phyloP scores from a whole-genome alignment of 2,888 invertebrate species.

The Leptinotarsa rubiginosa region DNA sequence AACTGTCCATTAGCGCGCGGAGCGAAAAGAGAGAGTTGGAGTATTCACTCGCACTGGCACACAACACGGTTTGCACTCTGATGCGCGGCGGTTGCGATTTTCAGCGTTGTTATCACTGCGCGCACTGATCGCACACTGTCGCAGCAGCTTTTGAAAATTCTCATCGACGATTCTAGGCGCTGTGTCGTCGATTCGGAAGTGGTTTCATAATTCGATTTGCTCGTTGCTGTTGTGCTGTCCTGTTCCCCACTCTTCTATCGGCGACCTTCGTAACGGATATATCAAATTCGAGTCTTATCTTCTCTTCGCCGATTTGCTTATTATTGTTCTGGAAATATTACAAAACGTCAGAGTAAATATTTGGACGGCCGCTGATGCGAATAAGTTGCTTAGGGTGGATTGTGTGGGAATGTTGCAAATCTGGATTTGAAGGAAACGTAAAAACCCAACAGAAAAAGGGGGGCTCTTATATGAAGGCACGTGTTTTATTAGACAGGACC shows the following conservation, averaged over 20 bases:
- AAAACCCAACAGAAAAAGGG: neutral
- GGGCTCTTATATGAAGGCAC: too few relatives aligned
- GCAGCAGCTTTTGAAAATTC: constrained; percentile 30
- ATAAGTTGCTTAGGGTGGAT: neutral
- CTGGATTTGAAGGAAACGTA: neutral
- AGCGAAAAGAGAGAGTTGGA: constrained; percentile 41
- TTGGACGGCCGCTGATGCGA: neutral
- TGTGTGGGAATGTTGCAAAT: too few relatives aligned
- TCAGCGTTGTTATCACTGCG: constrained; percentile 25
- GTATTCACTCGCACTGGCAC: constrained; percentile 29
- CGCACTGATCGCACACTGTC: constrained; percentile 35
- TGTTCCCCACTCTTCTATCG: constrained; percentile 26
- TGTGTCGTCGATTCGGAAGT: constrained; percentile 50
- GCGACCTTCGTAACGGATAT: constrained; percentile 29
- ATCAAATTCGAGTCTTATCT: constrained; percentile 23
- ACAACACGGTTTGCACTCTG: constrained; percentile 39
- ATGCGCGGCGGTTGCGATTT: constrained; percentile 37
- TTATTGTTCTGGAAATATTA: constrained; percentile 18
- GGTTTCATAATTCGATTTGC: constrained; percentile 41
- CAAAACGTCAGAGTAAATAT: constrained; percentile 12
- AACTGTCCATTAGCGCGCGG: constrained; percentile 56
- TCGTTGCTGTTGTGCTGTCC: constrained; percentile 7
- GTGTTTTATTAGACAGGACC: too few relatives aligned
- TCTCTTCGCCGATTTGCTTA: constrained; percentile 25
- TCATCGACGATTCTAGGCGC: constrained; percentile 45